Percentiles rank a stretch among this genome's conserved stretches.
phyloP scores from a whole-genome alignment of 2,113 vertebrate genomes.

The Myocastor coypus region DNA sequence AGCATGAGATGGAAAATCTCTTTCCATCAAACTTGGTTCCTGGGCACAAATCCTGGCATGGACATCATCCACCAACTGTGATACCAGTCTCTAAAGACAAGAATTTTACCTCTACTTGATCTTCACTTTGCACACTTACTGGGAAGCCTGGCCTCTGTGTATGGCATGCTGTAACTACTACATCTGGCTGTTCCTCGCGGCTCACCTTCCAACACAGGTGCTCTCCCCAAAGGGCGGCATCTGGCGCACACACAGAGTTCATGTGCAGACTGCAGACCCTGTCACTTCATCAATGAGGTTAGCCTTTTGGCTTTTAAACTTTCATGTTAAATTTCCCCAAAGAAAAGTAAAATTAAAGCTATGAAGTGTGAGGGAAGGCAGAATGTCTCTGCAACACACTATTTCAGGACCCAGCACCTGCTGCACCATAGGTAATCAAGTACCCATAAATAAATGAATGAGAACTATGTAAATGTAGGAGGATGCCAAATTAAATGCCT shows the following conservation, averaged over 20 bases:
- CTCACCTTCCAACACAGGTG: constrained; percentile 62
- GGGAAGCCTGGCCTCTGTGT: neutral
- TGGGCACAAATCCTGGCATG: neutral
- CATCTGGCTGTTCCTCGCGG: constrained; percentile 69
- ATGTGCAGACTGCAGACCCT: constrained; percentile 55
- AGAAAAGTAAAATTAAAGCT: neutral
- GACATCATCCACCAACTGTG: neutral
- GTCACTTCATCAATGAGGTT: constrained; percentile 17
- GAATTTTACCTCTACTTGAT: neutral
- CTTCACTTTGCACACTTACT: neutral
- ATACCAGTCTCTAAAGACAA: neutral
- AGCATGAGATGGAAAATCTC: neutral
- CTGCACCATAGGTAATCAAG: neutral
- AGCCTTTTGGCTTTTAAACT: neutral
- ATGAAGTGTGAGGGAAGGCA: neutral
- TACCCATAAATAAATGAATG: neutral
- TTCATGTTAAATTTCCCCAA: neutral
- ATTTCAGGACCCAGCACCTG: neutral
- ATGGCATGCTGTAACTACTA: neutral
- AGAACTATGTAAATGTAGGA: neutral
- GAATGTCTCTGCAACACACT: neutral
- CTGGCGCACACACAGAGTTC: constrained; percentile 21
- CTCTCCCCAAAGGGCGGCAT: constrained; percentile 3
- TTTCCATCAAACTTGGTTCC: neutral
- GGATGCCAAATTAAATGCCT: neutral